phyloP scores from a whole-genome alignment of 64 coral and sea anemone species.

The Anthopleura sola region DNA sequence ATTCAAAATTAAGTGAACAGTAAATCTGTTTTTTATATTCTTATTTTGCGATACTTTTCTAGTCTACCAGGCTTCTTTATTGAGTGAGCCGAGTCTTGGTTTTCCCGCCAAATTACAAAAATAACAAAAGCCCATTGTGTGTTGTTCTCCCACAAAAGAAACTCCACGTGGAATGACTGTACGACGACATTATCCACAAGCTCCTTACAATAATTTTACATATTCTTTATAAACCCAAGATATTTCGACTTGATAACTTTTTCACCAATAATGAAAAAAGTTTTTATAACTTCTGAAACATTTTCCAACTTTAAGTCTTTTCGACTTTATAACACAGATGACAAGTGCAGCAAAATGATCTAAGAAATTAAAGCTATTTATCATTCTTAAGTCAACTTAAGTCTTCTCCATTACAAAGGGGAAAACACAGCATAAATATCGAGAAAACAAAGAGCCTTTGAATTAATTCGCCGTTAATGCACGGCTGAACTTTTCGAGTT shows the following conservation, averaged over 20 bases:
- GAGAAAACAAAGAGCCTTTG: background rate
- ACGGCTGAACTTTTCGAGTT: background rate
- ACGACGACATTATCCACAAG: background rate
- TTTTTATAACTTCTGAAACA: too few relatives aligned
- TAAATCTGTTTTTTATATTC: background rate
- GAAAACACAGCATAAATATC: background rate
- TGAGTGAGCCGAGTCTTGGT: background rate
- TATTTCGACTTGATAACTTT: too few relatives aligned
- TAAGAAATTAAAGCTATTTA: too few relatives aligned
- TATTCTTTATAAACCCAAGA: too few relatives aligned
- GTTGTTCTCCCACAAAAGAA: background rate
- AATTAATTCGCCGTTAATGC: background rate
- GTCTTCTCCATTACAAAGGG: background rate
- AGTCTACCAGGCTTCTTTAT: background rate
- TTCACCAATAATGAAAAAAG: too few relatives aligned
- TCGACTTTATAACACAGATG: too few relatives aligned
- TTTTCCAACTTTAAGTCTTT: too few relatives aligned
- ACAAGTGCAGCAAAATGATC: too few relatives aligned
- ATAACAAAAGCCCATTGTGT: background rate
- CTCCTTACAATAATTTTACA: too few relatives aligned
- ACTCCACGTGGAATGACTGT: background rate
- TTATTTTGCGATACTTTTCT: background rate
- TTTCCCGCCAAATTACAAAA: background rate
- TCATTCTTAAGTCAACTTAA: background rate
- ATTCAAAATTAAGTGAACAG: too few relatives aligned